Percentiles rank a stretch among this genome's conserved stretches.
Conservation (phyloP, 23 tunicate genomes). For the Trididemnum miniatum region DNA sequence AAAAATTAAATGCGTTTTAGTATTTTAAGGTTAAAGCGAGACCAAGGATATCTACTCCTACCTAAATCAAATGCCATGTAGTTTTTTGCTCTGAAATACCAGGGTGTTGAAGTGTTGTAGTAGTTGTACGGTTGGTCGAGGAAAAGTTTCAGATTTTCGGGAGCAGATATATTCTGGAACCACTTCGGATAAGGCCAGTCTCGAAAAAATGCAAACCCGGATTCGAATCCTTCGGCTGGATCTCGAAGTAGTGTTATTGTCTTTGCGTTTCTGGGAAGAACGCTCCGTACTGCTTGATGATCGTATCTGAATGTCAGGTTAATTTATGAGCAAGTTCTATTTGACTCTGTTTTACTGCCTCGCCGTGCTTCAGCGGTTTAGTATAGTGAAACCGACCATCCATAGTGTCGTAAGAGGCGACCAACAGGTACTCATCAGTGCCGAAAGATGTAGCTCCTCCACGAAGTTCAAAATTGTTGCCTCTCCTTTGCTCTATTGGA, state of each 20-base stretch:
- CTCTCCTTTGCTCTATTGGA: no score
- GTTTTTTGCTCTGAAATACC: constrained; percentile 95
- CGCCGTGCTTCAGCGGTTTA: neutral
- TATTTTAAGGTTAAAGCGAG: no score
- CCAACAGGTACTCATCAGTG: neutral
- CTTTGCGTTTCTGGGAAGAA: constrained; percentile 29
- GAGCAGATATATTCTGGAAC: constrained; percentile 49
- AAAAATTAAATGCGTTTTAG: no score
- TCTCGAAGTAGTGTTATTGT: constrained; percentile 84
- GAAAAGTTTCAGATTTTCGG: constrained; percentile 45
- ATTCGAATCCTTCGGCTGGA: constrained; percentile 83
- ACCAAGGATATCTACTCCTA: neutral
- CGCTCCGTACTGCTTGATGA: constrained; percentile 12
- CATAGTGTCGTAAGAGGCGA: neutral
- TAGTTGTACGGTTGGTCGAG: constrained; percentile 36
- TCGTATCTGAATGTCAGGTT: constrained; percentile 57
- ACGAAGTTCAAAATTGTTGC: no score
- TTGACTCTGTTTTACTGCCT: no score
- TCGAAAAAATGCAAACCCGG: constrained; percentile 92
- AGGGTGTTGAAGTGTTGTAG: constrained; percentile 87
- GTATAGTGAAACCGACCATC: neutral
- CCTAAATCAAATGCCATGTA: constrained; percentile 95
- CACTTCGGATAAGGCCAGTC: constrained; percentile 93
- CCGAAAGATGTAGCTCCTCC: no score
- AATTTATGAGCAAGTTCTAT: no score